These are phyloP conservation scores for Pangasius mekongensis DNA, from an alignment of 2,797 vertebrate species.

Conservation along the genomic window DNA sequence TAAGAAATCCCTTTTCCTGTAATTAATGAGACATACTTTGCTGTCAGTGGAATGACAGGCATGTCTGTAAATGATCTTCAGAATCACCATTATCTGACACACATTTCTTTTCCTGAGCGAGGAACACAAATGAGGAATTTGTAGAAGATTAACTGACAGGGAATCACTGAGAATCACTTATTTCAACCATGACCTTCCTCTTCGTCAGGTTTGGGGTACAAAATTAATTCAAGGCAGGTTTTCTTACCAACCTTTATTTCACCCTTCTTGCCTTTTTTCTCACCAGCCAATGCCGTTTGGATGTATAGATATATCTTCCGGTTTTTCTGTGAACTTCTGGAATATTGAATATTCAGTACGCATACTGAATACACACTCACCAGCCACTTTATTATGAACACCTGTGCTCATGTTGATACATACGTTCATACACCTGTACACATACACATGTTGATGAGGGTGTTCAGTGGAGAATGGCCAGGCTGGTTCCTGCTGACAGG, in stretches of 20 bases:
- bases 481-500: no score
- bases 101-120: slow-evolving; percentile 26
- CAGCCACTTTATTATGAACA: no score
- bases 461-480: no score
- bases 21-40: slow-evolving; percentile 36
- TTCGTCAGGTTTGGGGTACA: neutral
- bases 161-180: slow-evolving; percentile 30
- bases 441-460: no score
- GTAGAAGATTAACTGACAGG: slow-evolving; percentile 45
- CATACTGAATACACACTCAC: no score
- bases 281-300: neutral
- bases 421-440: no score
- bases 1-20: slow-evolving; percentile 35
- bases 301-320: no score
- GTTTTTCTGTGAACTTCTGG: no score
- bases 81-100: slow-evolving; percentile 22
- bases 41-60: slow-evolving; percentile 42
- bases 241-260: neutral
- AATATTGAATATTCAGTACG: no score
- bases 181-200: neutral
- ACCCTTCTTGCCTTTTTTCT: neutral
- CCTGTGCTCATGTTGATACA: no score
- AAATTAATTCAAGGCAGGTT: neutral
- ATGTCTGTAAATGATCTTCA: slow-evolving; percentile 42
- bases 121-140: slow-evolving; percentile 34